phyloP scores from a whole-genome alignment of 2,113 vertebrate genomes.

The Pantherophis guttatus region DNA sequence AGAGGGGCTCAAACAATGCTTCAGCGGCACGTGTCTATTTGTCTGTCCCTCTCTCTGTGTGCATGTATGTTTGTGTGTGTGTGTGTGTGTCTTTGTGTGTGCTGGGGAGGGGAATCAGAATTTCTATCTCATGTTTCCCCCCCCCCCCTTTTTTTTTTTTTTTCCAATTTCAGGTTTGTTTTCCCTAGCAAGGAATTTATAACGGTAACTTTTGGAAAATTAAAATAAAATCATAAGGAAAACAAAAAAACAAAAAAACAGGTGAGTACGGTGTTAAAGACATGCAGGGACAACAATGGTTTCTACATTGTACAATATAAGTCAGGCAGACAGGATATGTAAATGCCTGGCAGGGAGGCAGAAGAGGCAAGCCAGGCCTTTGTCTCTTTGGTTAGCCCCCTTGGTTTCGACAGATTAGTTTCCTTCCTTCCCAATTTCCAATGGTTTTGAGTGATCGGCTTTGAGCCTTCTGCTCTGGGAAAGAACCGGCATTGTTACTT shows the following conservation, averaged over 20 bases:
- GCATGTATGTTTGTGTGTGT: background rate
- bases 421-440: constrained; percentile 64
- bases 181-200: constrained; percentile 71
- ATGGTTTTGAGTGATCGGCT: constrained; percentile 63
- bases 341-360: constrained; percentile 83
- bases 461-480: constrained; percentile 61
- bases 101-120: constrained; percentile 55
- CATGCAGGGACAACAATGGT: constrained; percentile 91
- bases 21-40: constrained; percentile 40
- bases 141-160: background rate
- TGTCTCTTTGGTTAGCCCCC: constrained; percentile 83
- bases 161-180: constrained; percentile 64
- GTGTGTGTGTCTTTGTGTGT: background rate
- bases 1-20: constrained; percentile 73
- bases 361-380: constrained; percentile 77
- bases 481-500: constrained; percentile 62
- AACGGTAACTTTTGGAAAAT: constrained; percentile 72
- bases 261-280: constrained; percentile 71
- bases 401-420: constrained; percentile 65
- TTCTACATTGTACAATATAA: constrained; percentile 87
- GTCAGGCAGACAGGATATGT: constrained; percentile 82
- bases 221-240: constrained; percentile 35
- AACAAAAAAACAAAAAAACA: constrained; percentile 29
- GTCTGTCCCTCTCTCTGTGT: background rate
- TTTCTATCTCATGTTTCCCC: constrained; percentile 48